Evolutionary conservation across 2,888 invertebrate genomes (phyloP).

Genomic region (Melipona beecheii): DNA sequence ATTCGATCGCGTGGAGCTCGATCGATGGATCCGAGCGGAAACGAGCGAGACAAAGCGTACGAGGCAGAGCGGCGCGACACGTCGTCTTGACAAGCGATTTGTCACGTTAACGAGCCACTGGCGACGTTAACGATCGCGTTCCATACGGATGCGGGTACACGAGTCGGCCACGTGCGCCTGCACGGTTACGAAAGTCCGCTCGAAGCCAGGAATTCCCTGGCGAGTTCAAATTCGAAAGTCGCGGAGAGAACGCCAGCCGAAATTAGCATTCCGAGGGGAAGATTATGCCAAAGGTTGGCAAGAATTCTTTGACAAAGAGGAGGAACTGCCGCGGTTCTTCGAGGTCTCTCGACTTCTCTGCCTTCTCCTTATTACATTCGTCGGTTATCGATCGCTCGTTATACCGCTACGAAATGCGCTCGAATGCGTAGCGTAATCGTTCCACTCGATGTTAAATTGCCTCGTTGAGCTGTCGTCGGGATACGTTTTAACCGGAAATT

Average conservation of each 20-base stretch:
- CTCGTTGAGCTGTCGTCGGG: conserved; percentile 38
- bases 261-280: conserved; percentile 58
- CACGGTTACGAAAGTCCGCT: conserved; percentile 25
- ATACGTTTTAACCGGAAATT: conserved; percentile 27
- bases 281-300: conserved; percentile 48
- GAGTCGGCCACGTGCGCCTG: conserved; percentile 11
- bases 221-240: conserved; percentile 49
- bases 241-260: not conserved
- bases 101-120: conserved; percentile 70
- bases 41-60: conserved; percentile 1
- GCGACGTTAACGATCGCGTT: conserved; percentile 69
- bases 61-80: conserved; percentile 58
- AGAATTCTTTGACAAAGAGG: conserved; percentile 57
- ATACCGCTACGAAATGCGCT: conserved; percentile 26
- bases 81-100: conserved; percentile 74
- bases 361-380: conserved; percentile 44
- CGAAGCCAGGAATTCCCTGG: conserved; percentile 28
- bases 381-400: conserved; percentile 47
- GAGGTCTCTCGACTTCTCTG: conserved; percentile 51
- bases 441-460: conserved; percentile 24
- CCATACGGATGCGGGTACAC: conserved; percentile 28
- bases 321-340: conserved; percentile 21
- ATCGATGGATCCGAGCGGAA: conserved; percentile 23
- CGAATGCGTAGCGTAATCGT: conserved; percentile 14
- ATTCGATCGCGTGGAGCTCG: not conserved